Evolutionary conservation across 2,113 vertebrate genomes (phyloP).

Genomic region (Periophthalmus modestus): DNA sequence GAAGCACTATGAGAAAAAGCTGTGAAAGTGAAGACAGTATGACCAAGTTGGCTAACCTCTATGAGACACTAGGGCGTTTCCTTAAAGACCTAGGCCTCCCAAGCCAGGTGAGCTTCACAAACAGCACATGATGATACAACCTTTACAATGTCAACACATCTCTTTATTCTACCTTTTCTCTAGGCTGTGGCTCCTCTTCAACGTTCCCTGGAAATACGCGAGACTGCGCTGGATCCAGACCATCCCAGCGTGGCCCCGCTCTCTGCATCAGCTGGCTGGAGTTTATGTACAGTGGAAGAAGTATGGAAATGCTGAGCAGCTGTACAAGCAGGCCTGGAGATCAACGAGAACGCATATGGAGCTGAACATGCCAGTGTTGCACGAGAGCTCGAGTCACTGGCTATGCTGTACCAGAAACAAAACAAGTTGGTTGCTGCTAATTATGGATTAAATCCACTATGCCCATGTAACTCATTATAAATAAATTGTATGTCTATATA

Average conservation of each 20-base stretch:
- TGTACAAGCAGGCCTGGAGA: constrained; percentile 98
- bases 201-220: constrained; percentile 94
- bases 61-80: constrained; percentile 95
- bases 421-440: constrained; percentile 83
- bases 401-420: constrained; percentile 94
- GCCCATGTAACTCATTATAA: background rate
- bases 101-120: constrained; percentile 79
- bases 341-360: constrained; percentile 91
- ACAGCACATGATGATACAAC: background rate
- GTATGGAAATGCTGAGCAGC: constrained; percentile 93
- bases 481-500: no score
- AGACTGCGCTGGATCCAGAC: constrained; percentile 94
- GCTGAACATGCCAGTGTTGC: constrained; percentile 87
- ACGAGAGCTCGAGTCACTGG: constrained; percentile 90
- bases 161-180: constrained; percentile 12
- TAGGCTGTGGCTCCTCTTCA: constrained; percentile 95
- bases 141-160: background rate
- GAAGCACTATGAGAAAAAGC: constrained; percentile 92
- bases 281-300: constrained; percentile 98
- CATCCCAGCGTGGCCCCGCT: constrained; percentile 94
- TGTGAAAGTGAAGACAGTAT: constrained; percentile 89
- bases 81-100: constrained; percentile 97
- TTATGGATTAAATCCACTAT: background rate
- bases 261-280: constrained; percentile 92
- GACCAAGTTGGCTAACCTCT: constrained; percentile 89